These are phyloP conservation scores for Bugulina stolonifera DNA, from an alignment of 2,888 invertebrate species.

Conservation along the genomic window DNA sequence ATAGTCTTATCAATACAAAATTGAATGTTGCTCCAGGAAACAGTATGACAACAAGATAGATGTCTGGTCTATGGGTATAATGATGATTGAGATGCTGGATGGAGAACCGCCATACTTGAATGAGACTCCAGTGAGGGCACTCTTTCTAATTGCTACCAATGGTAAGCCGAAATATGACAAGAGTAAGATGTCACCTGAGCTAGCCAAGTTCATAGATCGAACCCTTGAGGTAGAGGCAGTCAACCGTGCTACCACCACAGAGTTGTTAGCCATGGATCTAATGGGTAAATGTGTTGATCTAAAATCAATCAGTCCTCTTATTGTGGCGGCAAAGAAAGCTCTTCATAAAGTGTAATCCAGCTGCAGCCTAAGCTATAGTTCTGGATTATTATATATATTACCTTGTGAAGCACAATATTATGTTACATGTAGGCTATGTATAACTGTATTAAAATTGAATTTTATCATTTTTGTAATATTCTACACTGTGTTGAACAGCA, in stretches of 20 bases:
- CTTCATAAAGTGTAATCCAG: neutral
- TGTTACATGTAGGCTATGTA: too few relatives aligned
- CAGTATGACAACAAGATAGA: slow-evolving; percentile 74
- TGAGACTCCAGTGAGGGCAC: slow-evolving; percentile 74
- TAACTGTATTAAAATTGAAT: too few relatives aligned
- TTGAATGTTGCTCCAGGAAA: slow-evolving; percentile 57
- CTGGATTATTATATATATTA: too few relatives aligned
- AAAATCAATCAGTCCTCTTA: slow-evolving; percentile 76
- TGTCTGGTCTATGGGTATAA: slow-evolving; percentile 66
- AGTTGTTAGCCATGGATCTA: slow-evolving; percentile 74
- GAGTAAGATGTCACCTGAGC: slow-evolving; percentile 62
- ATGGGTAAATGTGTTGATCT: slow-evolving; percentile 73
- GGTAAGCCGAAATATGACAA: slow-evolving; percentile 77
- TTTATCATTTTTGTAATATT: too few relatives aligned
- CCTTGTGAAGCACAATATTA: too few relatives aligned
- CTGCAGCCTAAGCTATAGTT: too few relatives aligned
- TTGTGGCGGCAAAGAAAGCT: slow-evolving; percentile 82
- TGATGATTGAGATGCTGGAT: slow-evolving; percentile 92
- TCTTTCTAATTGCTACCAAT: slow-evolving; percentile 86
- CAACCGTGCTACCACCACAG: slow-evolving; percentile 76
- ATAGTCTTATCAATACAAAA: too few relatives aligned
- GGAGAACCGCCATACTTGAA: slow-evolving; percentile 90
- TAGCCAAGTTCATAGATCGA: slow-evolving; percentile 62
- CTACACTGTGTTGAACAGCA: too few relatives aligned
- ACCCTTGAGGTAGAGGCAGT: slow-evolving; percentile 86